phyloP scores from a whole-genome alignment of 37 sponge, comb jelly and placozoan species.

The Haliclona indistincta region DNA sequence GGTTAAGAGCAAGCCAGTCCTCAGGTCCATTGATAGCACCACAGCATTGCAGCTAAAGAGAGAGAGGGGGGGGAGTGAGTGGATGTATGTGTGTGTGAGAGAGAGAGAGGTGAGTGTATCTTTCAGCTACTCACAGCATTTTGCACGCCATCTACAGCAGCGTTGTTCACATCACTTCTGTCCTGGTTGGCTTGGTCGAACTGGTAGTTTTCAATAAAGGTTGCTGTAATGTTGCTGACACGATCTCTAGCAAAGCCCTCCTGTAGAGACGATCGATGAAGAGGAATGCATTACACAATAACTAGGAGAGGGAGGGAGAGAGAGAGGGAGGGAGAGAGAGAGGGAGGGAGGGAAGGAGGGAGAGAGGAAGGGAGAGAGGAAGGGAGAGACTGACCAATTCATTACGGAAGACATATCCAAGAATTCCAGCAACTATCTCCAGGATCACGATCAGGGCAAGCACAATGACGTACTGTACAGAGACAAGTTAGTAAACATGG shows the following conservation, averaged over 20 bases:
- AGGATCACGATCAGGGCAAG: constrained; percentile 36
- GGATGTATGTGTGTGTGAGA: constrained; percentile 13
- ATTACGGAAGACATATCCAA: constrained; percentile 25
- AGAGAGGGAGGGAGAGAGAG: too few species aligned
- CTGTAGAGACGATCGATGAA: not conserved
- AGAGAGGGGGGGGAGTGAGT: constrained; percentile 2
- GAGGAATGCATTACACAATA: not conserved
- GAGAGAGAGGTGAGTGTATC: constrained; percentile 1
- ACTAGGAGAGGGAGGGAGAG: too few species aligned
- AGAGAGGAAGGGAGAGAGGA: too few species aligned
- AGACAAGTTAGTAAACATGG: not conserved
- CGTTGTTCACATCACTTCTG: not conserved
- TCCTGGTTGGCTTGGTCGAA: not conserved
- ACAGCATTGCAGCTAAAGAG: constrained; percentile 38
- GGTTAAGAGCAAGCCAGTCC: constrained; percentile 2
- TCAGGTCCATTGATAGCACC: constrained; percentile 18
- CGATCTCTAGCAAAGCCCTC: not conserved
- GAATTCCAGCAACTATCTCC: constrained; percentile 55
- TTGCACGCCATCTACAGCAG: constrained; percentile 16
- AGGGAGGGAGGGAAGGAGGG: too few species aligned
- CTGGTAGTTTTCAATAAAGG: not conserved
- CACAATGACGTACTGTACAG: constrained; percentile 28
- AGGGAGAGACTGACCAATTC: constrained; percentile 13
- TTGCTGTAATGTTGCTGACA: not conserved
- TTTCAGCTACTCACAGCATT: not conserved